A percentile compares a stretch with the other conserved stretches of the same genome.
phyloP scores from a whole-genome alignment of 2,113 vertebrate genomes.

The Castor canadensis region DNA sequence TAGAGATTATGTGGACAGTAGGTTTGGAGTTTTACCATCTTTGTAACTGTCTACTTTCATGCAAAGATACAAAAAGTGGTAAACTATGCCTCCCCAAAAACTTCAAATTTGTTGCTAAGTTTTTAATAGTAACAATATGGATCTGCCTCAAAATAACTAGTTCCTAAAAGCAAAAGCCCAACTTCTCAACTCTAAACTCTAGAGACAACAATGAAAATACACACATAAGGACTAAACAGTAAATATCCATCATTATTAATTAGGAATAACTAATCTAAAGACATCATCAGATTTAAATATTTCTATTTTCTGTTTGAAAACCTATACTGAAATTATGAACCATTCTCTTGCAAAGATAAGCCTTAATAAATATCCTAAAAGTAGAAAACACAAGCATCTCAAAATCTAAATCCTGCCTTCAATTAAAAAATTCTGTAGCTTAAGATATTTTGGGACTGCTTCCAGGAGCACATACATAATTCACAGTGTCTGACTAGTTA shows the following conservation, averaged over 20 bases:
- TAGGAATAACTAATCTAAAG: background rate
- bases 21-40: background rate
- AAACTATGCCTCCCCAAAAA: background rate
- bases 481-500: constrained; percentile 20
- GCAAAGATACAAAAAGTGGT: background rate
- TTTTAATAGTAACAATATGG: background rate
- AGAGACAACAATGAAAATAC: background rate
- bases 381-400: background rate
- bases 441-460: constrained; percentile 24
- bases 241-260: background rate
- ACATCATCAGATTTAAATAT: background rate
- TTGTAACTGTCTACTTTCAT: background rate
- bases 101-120: background rate
- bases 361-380: background rate
- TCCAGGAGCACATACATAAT: constrained; percentile 55
- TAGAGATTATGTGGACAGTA: background rate
- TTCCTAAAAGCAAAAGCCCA: background rate
- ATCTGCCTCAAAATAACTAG: background rate
- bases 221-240: background rate
- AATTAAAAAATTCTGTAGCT: constrained; percentile 33
- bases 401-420: background rate
- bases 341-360: background rate
- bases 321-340: background rate
- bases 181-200: background rate
- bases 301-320: background rate